A percentile compares a stretch with the other conserved stretches of the same genome.
Evolutionary conservation across 2,888 invertebrate genomes (phyloP).

Genomic region (Chymomyza caudatula): DNA sequence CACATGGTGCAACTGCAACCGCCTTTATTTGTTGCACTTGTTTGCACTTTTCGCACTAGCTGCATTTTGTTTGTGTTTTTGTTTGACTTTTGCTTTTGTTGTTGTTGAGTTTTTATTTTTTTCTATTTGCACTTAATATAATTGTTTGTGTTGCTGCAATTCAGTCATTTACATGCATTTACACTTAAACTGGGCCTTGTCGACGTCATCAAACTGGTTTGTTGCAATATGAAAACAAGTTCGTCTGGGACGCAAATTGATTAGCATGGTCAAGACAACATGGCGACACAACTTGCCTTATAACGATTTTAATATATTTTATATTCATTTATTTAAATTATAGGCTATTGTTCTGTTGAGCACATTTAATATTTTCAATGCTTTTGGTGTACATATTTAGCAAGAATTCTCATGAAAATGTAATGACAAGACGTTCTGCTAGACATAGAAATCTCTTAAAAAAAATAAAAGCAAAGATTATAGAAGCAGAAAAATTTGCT

Average conservation of each 20-base stretch:
- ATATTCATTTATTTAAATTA: neutral
- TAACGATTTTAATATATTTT: neutral
- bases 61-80: conserved; percentile 40
- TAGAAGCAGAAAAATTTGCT: neutral
- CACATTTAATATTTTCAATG: neutral
- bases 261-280: neutral
- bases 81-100: conserved; percentile 1
- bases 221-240: neutral
- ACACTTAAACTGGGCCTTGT: neutral
- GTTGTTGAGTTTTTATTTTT: conserved; percentile 5
- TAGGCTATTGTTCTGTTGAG: neutral
- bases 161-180: neutral
- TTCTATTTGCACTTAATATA: conserved; percentile 1
- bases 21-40: conserved; percentile 9
- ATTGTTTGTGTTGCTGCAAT: neutral
- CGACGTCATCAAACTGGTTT: neutral
- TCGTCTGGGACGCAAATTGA: neutral
- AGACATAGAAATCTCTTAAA: neutral
- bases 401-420: neutral
- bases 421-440: neutral
- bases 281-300: too few relatives aligned
- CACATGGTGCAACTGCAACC: conserved; percentile 43
- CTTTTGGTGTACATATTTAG: too few relatives aligned
- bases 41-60: neutral
- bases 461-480: neutral